Percentiles rank a stretch among this genome's conserved stretches.
Conservation (phyloP, 2,888 invertebrate species). For the Platerodrilus igneus region DNA sequence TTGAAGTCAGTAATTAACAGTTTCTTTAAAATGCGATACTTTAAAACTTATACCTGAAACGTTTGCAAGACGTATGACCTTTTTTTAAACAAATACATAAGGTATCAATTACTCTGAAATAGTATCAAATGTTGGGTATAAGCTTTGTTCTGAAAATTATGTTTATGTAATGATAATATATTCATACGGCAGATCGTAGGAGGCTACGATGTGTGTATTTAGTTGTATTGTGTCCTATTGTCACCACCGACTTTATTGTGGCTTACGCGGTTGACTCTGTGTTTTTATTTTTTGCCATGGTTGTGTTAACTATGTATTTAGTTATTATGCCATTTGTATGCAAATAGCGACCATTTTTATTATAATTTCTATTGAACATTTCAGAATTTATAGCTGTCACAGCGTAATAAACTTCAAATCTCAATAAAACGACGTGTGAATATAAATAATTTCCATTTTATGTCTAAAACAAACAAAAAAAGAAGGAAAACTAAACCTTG, state of each 20-base stretch:
- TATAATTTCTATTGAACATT: slow-evolving; percentile 12
- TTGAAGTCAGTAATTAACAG: too few relatives aligned
- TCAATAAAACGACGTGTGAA: too few relatives aligned
- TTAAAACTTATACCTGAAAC: too few relatives aligned
- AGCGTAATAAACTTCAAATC: too few relatives aligned
- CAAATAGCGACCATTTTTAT: slow-evolving; percentile 16
- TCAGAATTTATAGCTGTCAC: too few relatives aligned
- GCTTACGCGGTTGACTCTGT: slow-evolving; percentile 25
- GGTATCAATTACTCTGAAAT: too few relatives aligned
- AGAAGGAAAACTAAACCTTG: slow-evolving; percentile 8
- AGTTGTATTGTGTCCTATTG: slow-evolving; percentile 33
- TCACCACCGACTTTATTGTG: slow-evolving; percentile 27
- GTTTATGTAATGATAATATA: slow-evolving; percentile 44
- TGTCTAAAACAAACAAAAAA: slow-evolving; percentile 2
- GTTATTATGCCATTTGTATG: slow-evolving; percentile 21
- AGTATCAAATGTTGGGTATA: too few relatives aligned
- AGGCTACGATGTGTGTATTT: slow-evolving; percentile 40
- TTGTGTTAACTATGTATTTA: slow-evolving; percentile 23
- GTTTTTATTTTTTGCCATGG: slow-evolving; percentile 23
- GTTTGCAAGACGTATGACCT: too few relatives aligned
- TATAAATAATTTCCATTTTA: too few relatives aligned
- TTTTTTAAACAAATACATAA: too few relatives aligned
- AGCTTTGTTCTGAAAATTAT: slow-evolving; percentile 40
- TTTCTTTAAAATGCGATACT: too few relatives aligned
- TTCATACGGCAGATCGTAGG: slow-evolving; percentile 42